phyloP scores from a whole-genome alignment of 1,140 invertebrate species.

The Stegodyphus mimosarum region DNA sequence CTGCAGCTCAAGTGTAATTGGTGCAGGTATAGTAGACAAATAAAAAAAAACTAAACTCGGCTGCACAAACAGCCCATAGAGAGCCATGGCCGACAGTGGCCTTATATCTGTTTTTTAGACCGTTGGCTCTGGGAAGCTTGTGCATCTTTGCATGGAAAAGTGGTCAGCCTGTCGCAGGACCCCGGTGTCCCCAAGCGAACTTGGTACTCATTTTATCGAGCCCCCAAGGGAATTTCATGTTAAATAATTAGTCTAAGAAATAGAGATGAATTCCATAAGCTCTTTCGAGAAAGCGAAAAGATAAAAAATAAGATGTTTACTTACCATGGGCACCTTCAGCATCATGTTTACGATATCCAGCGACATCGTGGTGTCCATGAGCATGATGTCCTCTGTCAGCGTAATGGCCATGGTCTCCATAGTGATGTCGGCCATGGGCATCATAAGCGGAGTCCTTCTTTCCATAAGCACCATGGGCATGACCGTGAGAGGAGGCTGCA shows the following conservation, averaged over 20 bases:
- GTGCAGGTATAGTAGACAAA: too few species aligned
- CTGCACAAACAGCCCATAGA: too few species aligned
- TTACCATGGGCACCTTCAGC: slow-evolving; percentile 43
- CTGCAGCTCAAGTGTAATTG: too few species aligned
- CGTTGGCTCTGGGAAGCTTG: too few species aligned
- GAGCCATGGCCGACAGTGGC: too few species aligned
- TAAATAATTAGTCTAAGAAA: background rate
- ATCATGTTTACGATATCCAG: slow-evolving; percentile 31
- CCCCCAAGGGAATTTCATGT: background rate
- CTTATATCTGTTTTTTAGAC: too few species aligned
- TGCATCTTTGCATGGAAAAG: too few species aligned
- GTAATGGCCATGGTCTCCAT: slow-evolving; percentile 31
- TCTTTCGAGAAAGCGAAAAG: background rate
- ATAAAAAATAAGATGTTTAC: background rate
- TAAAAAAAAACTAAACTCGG: too few species aligned
- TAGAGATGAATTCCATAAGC: background rate
- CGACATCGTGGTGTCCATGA: slow-evolving; percentile 37
- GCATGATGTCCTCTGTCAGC: slow-evolving; percentile 25
- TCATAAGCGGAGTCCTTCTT: slow-evolving; percentile 25
- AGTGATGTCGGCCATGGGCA: slow-evolving; percentile 23
- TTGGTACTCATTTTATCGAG: too few species aligned
- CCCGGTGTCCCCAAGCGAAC: too few species aligned
- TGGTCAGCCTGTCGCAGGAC: too few species aligned
- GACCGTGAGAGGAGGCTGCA: slow-evolving; percentile 2
- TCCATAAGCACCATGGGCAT: slow-evolving; percentile 47